Base-by-base conservation (phyloP, 2,797 vertebrate genomes). In the Lacerta viridis region DNA sequence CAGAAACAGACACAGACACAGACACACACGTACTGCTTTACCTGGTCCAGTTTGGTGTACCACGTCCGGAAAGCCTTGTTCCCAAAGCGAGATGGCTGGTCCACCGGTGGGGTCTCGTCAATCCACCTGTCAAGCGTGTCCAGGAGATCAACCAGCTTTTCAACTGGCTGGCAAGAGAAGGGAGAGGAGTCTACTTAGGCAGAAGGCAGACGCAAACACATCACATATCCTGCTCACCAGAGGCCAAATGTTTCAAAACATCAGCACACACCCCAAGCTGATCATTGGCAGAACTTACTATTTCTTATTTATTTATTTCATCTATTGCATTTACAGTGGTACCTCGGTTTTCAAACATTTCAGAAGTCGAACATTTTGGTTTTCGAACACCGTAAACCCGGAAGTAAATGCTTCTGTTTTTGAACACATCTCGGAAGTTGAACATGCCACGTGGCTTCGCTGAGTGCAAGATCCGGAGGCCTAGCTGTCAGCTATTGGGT, bases 51-150 rank as follows among this genome's bases (percentile, higher is more conserved):
- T 93, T 97, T 99, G 95, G 95, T 89, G 0, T 98, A 99, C 99
- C 99, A 99, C 91, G 97, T 98, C 96, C 99, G 98, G 95, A 97
- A 99, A 90, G 99, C 99, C 94, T 99, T 99, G 96, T 99, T 99
- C 78, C 99, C 99, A 72, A 99, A 99, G n/a, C 99, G 98, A 27
- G 98, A 99, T 0, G 99, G 99, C 93, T 99, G 99, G 96, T 99
- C 98, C 66, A 98, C 96, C 0, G 99, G 99, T 0, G 99, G 99
- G 0, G 98, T 99, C 96, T 99, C 99, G 41, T 99, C 97, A 0
- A 99, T 99, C 99, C 99, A 99, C 80, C 94, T 97, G 96, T 99
- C 98, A 66, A 99, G 95, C 2, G 97, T 99, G 87, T 95, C 97
- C 92, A 99, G 96, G 90, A 99, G 95, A 69, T 95, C 94, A 2